A percentile compares a stretch with the other conserved stretches of the same genome.
Evolutionary conservation across 2,797 vertebrate species (phyloP).

Genomic region (Trematocara caparti): DNA sequence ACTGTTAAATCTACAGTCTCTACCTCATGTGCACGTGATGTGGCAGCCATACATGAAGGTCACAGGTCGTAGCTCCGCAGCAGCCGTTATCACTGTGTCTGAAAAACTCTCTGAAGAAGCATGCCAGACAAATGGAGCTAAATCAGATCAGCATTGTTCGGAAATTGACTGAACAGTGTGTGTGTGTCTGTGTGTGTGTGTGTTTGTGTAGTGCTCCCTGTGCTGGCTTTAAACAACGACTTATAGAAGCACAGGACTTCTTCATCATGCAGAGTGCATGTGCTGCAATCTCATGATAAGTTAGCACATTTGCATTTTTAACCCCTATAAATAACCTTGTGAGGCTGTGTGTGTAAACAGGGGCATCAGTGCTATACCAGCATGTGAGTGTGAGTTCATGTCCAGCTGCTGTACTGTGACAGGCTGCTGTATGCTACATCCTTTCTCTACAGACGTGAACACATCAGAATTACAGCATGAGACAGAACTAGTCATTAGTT

Average conservation of each 20-base stretch:
- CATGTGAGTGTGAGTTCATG: background rate
- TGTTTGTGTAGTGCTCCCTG: background rate
- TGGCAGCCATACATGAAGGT: background rate
- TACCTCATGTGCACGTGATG: background rate
- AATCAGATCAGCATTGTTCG: conserved; percentile 39
- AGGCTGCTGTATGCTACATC: background rate
- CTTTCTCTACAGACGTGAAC: background rate
- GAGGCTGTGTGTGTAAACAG: background rate
- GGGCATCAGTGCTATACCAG: background rate
- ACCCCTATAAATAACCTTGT: conserved; percentile 45
- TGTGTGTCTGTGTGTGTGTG: background rate
- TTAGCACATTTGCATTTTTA: conserved; percentile 43
- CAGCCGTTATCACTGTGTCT: background rate
- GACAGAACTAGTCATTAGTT: conserved; percentile 14
- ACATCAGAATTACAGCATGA: conserved; percentile 8
- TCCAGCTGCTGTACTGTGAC: conserved; percentile 7
- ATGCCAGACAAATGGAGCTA: background rate
- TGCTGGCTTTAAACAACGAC: background rate
- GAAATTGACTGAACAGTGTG: background rate
- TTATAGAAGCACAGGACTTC: background rate
- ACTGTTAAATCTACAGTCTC: background rate
- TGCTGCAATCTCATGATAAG: conserved; percentile 35
- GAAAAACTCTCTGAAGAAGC: background rate
- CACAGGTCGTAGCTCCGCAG: background rate
- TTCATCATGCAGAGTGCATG: conserved; percentile 30